These are phyloP conservation scores for Poicephalus gulielmi DNA, from an alignment of 2,113 vertebrate species.

Conservation along the genomic window DNA sequence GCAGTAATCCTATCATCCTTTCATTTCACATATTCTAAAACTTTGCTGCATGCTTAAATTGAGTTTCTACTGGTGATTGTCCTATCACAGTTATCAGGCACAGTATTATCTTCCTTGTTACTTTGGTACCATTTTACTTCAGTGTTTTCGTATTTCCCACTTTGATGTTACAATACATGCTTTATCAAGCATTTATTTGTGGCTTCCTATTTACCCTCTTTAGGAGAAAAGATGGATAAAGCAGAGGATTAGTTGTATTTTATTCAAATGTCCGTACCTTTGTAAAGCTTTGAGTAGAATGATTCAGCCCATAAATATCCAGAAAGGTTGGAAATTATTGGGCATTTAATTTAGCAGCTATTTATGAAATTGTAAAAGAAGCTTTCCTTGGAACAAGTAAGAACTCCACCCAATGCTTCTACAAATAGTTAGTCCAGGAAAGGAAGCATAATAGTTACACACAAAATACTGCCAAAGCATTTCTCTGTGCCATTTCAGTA, in stretches of 20 bases:
- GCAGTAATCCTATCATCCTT: neutral
- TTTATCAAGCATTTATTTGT: neutral
- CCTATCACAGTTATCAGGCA: neutral
- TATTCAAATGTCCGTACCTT: neutral
- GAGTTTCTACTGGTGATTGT: neutral
- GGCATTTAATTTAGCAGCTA: neutral
- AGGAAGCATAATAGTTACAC: constrained; percentile 8
- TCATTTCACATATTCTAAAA: neutral
- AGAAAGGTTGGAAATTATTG: neutral
- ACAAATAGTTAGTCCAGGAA: constrained; percentile 22
- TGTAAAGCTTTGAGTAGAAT: neutral
- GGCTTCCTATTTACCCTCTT: neutral
- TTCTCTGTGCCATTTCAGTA: constrained; percentile 34
- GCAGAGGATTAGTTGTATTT: neutral
- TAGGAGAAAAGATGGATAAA: neutral
- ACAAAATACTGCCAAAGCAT: constrained; percentile 40
- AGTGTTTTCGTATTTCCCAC: neutral
- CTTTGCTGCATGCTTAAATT: neutral
- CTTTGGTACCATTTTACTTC: neutral
- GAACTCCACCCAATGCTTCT: neutral
- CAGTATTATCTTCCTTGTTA: neutral
- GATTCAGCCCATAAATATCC: neutral
- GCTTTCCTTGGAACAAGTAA: neutral
- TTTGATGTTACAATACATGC: neutral
- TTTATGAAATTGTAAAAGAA: constrained; percentile 11